Evolutionary conservation across 2,888 invertebrate genomes (phyloP), one percentile per base, ranked within the genome.

Genomic region (Hoplodrina blanda): DNA sequence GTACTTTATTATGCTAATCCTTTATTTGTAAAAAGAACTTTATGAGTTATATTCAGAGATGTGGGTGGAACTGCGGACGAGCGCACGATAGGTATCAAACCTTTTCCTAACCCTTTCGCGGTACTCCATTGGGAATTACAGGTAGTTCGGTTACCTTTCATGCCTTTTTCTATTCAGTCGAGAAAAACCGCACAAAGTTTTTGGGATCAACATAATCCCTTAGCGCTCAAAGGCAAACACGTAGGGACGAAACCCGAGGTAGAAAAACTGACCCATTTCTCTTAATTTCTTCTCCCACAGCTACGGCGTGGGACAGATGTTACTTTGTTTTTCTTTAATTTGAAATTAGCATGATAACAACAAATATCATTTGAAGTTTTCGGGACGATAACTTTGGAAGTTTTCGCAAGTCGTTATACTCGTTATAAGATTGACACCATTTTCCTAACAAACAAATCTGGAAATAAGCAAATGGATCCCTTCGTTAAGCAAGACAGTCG

Each of bases 271-370:
- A 65, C 67, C 66, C 67, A 72, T 80, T 67, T 62, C 49, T 80
- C 54, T 71, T 78, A 80, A 78, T 78, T 78, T 80, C 55, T 63
- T 52, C 20, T 57, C 46, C 50, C 52, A 59, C 25, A 57, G 59
- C 49, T 30, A 66, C 17, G 30, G 41, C 46, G 37, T 46, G 11
- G 46, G 49, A 55, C 76, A 80, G 76, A 62, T 71, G 78, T 59
- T 76, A 37, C 49, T 65, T 64, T 64, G 62, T 80, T 67, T 66
- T 57, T 56, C 57, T 64, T 68, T 62, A 50, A 64, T 64, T 64
- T 53, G n/a, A 19, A 50, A 59, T 71, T 54, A 57, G 46, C 2
- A 4, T 57, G 44, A 49, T 61, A 69, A 52, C 19, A 61, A 63
- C 53, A 75, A 75, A 71, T 25, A 60, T 53, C 52, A 41, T 64